Conservation (phyloP, 2,888 invertebrate species). For the Rhabditoides inermis region DNA sequence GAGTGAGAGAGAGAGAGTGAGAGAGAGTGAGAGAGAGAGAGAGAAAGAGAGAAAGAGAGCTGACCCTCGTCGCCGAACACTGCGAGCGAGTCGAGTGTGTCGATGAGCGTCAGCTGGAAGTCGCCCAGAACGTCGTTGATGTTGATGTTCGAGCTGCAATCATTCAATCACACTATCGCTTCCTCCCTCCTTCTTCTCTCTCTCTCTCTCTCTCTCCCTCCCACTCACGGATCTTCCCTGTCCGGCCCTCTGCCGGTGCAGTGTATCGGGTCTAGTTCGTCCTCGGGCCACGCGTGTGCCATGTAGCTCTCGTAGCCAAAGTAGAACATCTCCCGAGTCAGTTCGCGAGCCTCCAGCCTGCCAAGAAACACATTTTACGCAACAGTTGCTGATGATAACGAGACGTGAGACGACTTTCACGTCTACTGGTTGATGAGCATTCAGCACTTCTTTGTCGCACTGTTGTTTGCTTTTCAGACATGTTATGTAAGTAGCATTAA, state of each 20-base stretch:
- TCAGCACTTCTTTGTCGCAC: too few species aligned
- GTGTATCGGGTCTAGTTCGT: conserved; percentile 63
- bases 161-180: background rate
- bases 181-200: background rate
- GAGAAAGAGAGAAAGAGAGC: too few species aligned
- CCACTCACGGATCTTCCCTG: conserved; percentile 60
- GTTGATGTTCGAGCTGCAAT: conserved; percentile 62
- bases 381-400: too few species aligned
- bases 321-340: conserved; percentile 45
- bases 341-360: conserved; percentile 26
- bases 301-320: conserved; percentile 60
- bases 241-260: conserved; percentile 63
- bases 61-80: conserved; percentile 50
- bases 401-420: too few species aligned
- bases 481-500: too few species aligned
- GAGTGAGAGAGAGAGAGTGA: too few species aligned
- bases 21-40: background rate
- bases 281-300: conserved; percentile 62
- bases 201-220: too few species aligned
- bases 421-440: too few species aligned
- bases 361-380: too few species aligned
- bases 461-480: too few species aligned
- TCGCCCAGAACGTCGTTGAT: conserved; percentile 65
- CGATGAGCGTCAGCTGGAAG: conserved; percentile 62
- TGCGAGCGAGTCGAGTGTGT: conserved; percentile 61